Conservation (phyloP, 2,888 invertebrate species). For the Cabera pusaria region DNA sequence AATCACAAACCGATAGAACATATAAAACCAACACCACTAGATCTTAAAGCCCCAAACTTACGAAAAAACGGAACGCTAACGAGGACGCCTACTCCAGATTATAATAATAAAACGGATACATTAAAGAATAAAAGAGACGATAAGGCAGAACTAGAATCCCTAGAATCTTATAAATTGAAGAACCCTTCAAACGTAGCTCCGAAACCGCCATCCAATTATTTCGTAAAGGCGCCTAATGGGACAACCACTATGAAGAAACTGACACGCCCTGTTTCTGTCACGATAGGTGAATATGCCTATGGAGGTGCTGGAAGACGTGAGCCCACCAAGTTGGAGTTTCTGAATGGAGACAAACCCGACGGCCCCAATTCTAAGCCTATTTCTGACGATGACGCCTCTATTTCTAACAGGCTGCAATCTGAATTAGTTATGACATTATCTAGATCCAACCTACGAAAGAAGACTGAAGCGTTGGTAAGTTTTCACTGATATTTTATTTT, state of each 20-base stretch:
- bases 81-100: constrained; percentile 71
- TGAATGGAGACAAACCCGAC: constrained; percentile 73
- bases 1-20: constrained; percentile 41
- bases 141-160: constrained; percentile 88
- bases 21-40: constrained; percentile 25
- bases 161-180: constrained; percentile 89
- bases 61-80: constrained; percentile 62
- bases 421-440: constrained; percentile 90
- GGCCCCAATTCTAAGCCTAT: constrained; percentile 47
- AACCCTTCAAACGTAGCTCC: constrained; percentile 84
- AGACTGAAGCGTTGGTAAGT: constrained; percentile 86
- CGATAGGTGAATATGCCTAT: constrained; percentile 87
- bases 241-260: constrained; percentile 83
- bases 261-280: constrained; percentile 85
- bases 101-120: constrained; percentile 57
- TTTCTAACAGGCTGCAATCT: constrained; percentile 87
- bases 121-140: constrained; percentile 69
- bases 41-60: constrained; percentile 52
- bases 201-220: constrained; percentile 88
- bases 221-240: constrained; percentile 82
- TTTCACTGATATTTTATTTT: constrained; percentile 4
- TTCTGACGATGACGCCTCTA: constrained; percentile 72
- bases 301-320: constrained; percentile 81
- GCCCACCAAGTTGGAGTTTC: constrained; percentile 89
- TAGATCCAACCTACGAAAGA: constrained; percentile 89